These are phyloP conservation scores for Papilio glaucus DNA, from an alignment of 1,140 invertebrate genomes.

Conservation along the genomic window DNA sequence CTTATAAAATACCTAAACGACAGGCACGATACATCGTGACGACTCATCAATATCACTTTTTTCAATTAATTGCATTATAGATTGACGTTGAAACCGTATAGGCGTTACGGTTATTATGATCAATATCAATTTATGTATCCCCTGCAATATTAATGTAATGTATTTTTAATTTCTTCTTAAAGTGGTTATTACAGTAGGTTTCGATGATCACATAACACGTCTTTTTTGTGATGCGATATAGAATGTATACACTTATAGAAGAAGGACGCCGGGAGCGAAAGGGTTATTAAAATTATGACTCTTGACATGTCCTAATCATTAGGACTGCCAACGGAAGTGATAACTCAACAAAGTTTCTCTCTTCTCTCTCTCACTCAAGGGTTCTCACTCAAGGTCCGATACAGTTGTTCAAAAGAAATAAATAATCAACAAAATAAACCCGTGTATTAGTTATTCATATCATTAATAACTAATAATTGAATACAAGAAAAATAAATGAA, in stretches of 20 bases:
- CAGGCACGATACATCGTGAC: constrained; percentile 19
- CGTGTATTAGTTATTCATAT: too few species aligned
- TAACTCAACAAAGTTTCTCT: too few species aligned
- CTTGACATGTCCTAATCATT: too few species aligned
- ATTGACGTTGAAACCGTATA: constrained; percentile 9
- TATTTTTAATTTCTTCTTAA: neutral
- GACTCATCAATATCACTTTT: constrained; percentile 22
- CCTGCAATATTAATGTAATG: neutral
- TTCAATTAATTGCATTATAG: constrained; percentile 14
- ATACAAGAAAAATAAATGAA: too few species aligned
- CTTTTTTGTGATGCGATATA: neutral
- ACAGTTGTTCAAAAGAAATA: too few species aligned
- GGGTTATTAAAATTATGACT: too few species aligned
- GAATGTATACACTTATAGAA: neutral
- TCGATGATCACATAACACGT: neutral
- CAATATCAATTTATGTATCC: neutral
- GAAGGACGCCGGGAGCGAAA: too few species aligned
- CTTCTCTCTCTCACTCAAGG: too few species aligned
- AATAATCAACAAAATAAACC: too few species aligned
- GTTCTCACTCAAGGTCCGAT: too few species aligned
- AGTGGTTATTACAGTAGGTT: neutral
- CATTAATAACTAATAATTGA: too few species aligned
- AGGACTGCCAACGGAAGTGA: too few species aligned
- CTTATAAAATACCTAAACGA: neutral
- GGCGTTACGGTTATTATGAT: neutral